Evolutionary conservation across 1,140 invertebrate species (phyloP).

Genomic region (Archivesica marissinica): DNA sequence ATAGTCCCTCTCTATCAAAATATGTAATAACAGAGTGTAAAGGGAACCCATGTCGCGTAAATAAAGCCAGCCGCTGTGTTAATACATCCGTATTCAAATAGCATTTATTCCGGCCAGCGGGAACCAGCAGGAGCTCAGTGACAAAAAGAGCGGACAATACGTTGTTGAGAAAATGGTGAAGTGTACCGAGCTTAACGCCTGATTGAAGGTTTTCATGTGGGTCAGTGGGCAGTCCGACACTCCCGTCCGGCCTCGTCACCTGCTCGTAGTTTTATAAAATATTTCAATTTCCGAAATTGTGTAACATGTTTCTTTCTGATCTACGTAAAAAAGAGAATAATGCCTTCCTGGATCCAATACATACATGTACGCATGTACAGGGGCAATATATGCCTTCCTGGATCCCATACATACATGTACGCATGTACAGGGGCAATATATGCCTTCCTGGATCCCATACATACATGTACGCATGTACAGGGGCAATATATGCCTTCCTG

Average conservation of each 20-base stretch:
- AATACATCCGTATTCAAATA: slow-evolving; percentile 51
- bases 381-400: too few species aligned
- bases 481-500: too few species aligned
- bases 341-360: too few species aligned
- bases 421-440: too few species aligned
- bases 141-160: slow-evolving; percentile 1
- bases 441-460: too few species aligned
- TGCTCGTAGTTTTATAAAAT: neutral
- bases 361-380: too few species aligned
- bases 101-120: slow-evolving; percentile 33
- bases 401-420: too few species aligned
- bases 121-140: neutral
- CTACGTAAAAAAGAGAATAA: too few species aligned
- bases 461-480: too few species aligned
- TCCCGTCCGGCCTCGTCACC: neutral
- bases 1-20: neutral
- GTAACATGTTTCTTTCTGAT: too few species aligned
- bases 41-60: neutral
- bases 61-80: slow-evolving; percentile 27
- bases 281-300: neutral
- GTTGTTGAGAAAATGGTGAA: neutral
- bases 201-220: neutral
- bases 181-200: neutral
- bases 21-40: slow-evolving; percentile 46
- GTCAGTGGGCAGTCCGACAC: neutral